Conservation (phyloP, 2,113 vertebrate genomes). For the Paramisgurnus dabryanus region DNA sequence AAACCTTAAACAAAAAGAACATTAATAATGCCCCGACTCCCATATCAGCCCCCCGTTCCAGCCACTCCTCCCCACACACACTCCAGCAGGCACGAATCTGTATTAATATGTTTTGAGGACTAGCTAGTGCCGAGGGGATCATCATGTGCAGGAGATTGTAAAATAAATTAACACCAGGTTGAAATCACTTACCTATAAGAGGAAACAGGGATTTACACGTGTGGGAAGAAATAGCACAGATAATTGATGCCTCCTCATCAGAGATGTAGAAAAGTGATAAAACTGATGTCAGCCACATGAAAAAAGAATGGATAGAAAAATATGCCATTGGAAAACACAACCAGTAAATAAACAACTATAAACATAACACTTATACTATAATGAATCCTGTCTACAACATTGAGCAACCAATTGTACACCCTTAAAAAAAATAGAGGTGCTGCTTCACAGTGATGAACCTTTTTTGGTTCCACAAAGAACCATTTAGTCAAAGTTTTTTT, state of each 20-base stretch:
- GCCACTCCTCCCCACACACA: background rate
- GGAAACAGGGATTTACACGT: background rate
- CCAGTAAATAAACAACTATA: background rate
- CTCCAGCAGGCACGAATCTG: background rate
- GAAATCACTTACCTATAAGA: background rate
- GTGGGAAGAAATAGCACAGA: slow-evolving; percentile 19
- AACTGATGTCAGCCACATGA: background rate
- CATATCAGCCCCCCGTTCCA: no score
- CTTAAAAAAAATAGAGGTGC: no score
- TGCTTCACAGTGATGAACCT: no score
- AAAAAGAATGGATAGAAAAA: background rate
- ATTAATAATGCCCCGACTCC: slow-evolving; percentile 30
- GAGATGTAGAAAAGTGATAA: background rate
- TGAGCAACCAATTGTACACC: no score
- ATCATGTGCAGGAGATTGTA: slow-evolving; percentile 29
- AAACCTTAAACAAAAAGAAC: slow-evolving; percentile 53
- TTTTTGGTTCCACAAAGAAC: no score
- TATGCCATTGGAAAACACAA: background rate
- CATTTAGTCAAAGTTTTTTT: no score
- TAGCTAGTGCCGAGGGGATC: slow-evolving; percentile 7
- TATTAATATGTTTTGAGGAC: slow-evolving; percentile 15
- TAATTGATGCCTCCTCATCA: slow-evolving; percentile 7
- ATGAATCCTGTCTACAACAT: no score
- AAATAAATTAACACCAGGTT: slow-evolving; percentile 49
- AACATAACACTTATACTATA: background rate